These are phyloP conservation scores for Holacanthus passer DNA, from an alignment of 2,113 vertebrate species.

Conservation along the genomic window DNA sequence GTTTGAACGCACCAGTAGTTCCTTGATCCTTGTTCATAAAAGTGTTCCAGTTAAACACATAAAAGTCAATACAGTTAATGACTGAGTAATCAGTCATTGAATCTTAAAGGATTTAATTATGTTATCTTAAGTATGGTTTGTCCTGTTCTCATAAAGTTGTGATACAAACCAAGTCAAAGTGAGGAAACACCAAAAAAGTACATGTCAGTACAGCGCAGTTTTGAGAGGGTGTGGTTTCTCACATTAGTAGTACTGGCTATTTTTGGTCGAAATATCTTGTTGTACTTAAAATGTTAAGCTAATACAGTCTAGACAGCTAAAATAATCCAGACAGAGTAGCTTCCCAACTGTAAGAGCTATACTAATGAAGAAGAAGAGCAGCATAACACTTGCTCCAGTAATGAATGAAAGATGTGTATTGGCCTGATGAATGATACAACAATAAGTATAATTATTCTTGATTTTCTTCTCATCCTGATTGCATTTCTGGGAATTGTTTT, in stretches of 20 bases:
- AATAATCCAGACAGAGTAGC: not conserved
- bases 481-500: slow-evolving; percentile 4
- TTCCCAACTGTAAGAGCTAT: not conserved
- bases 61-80: not conserved
- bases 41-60: not conserved
- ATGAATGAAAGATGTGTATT: not conserved
- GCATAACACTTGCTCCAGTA: not conserved
- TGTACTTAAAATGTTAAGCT: not conserved
- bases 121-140: not conserved
- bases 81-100: not conserved
- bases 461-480: not conserved
- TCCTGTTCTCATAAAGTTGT: not conserved
- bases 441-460: not conserved
- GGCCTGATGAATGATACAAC: not conserved
- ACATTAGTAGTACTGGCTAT: not conserved
- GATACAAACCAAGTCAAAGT: not conserved
- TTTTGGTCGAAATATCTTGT: not conserved
- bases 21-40: not conserved
- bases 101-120: not conserved
- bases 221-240: not conserved
- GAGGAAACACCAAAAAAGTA: not conserved
- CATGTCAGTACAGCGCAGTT: not conserved
- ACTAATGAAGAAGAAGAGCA: not conserved
- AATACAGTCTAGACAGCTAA: not conserved
- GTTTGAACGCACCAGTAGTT: not conserved